These are phyloP conservation scores for Muscicapa adusta DNA, from an alignment of 2,113 vertebrate genomes.

Conservation along the genomic window DNA sequence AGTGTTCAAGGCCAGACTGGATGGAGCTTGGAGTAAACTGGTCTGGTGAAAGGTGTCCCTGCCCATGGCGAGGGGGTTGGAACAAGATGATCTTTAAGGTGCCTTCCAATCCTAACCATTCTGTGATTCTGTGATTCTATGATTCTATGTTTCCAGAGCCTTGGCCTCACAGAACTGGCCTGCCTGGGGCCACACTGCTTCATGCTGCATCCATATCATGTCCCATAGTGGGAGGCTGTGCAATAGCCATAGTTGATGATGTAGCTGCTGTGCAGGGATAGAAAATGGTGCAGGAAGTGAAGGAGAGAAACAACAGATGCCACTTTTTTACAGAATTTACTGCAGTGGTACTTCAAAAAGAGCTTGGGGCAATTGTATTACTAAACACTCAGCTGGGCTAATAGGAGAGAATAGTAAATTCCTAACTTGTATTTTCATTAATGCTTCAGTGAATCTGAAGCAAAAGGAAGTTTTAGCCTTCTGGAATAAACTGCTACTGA, in stretches of 20 bases:
- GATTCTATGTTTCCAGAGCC: neutral
- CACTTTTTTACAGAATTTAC: neutral
- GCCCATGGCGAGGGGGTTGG: neutral
- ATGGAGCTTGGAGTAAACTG: neutral
- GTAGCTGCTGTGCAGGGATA: neutral
- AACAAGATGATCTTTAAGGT: neutral
- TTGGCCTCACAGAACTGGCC: neutral
- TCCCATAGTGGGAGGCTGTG: neutral
- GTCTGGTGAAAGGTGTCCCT: fast-evolving
- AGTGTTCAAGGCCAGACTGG: neutral
- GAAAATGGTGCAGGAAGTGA: neutral
- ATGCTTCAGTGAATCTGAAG: neutral
- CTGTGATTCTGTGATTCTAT: neutral
- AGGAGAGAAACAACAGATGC: neutral
- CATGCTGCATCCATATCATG: neutral
- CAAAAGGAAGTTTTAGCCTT: neutral
- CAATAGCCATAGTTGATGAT: neutral
- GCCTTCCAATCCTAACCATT: neutral
- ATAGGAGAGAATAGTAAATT: neutral
- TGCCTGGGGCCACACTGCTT: neutral
- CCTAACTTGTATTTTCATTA: neutral
- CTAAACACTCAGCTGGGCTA: neutral
- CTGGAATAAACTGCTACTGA: neutral
- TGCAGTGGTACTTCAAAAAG: neutral
- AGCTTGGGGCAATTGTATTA: neutral